A percentile compares a stretch with the other conserved stretches of the same genome.
Evolutionary conservation across 2,113 vertebrate species (phyloP).

Genomic region (Aptenodytes forsteri): DNA sequence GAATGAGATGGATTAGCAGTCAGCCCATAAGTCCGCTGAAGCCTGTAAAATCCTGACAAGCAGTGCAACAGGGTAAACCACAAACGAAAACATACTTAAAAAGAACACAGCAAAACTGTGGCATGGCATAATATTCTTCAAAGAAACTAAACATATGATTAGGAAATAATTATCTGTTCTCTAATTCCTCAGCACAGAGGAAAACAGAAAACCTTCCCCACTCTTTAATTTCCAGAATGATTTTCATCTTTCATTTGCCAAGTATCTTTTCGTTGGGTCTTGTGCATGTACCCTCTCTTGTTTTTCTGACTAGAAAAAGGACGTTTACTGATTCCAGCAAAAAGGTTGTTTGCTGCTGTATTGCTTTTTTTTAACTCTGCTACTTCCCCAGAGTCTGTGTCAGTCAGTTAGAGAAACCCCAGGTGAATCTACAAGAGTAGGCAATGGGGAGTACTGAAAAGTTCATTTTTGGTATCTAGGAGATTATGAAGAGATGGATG

Average conservation of each 20-base stretch:
- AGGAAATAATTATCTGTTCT: background rate
- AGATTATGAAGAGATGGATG: background rate
- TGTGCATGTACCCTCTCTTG: background rate
- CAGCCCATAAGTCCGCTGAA: background rate
- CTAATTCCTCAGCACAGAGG: background rate
- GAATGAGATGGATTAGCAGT: background rate
- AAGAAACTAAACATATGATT: background rate
- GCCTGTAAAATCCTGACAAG: conserved; percentile 11
- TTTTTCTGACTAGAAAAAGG: background rate
- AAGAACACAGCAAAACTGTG: background rate
- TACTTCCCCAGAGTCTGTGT: background rate
- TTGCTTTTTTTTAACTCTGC: background rate
- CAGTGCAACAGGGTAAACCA: background rate
- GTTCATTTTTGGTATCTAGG: background rate
- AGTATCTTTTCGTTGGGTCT: background rate
- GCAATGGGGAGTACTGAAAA: background rate
- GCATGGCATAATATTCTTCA: background rate
- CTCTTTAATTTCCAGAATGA: background rate
- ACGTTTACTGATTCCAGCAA: background rate
- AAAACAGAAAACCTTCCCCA: background rate
- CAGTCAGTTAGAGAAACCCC: background rate
- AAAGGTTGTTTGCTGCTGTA: background rate
- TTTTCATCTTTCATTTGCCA: background rate
- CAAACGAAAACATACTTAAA: background rate
- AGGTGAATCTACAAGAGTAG: background rate